Conservation (phyloP, 2,797 vertebrate species). For the Ptychobarbus kaznakovi region DNA sequence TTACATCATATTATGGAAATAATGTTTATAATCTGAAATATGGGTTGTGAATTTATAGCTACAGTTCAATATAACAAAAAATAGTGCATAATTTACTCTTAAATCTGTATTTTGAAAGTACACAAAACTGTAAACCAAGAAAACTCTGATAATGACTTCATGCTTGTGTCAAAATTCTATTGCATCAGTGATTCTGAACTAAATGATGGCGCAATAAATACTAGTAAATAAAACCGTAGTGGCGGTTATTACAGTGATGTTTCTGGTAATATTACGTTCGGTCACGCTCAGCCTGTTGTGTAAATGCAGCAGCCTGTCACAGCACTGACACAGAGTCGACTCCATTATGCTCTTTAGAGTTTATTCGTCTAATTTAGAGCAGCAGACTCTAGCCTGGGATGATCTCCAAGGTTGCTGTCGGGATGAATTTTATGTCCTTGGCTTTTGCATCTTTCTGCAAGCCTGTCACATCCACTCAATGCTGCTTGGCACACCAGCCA, state of each 20-base stretch:
- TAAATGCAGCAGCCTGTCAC: constrained; percentile 54
- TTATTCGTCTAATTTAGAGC: constrained; percentile 83
- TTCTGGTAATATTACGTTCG: constrained; percentile 40
- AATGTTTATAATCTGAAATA: neutral
- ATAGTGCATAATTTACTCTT: neutral
- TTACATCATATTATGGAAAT: neutral
- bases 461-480: constrained; percentile 85
- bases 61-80: neutral
- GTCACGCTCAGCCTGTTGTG: constrained; percentile 45
- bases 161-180: constrained; percentile 1
- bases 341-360: constrained; percentile 80
- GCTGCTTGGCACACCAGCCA: constrained; percentile 81
- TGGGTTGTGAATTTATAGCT: neutral
- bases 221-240: constrained; percentile 20
- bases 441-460: constrained; percentile 82
- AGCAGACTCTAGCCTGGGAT: constrained; percentile 74
- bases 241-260: constrained; percentile 17
- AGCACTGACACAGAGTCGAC: constrained; percentile 72
- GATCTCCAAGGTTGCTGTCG: constrained; percentile 89
- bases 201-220: constrained; percentile 33
- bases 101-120: neutral
- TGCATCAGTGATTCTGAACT: constrained; percentile 29
- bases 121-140: neutral
- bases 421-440: constrained; percentile 85
- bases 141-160: constrained; percentile 25